phyloP scores from a whole-genome alignment of 2,797 vertebrate genomes.

The Phrynocephalus forsythii region DNA sequence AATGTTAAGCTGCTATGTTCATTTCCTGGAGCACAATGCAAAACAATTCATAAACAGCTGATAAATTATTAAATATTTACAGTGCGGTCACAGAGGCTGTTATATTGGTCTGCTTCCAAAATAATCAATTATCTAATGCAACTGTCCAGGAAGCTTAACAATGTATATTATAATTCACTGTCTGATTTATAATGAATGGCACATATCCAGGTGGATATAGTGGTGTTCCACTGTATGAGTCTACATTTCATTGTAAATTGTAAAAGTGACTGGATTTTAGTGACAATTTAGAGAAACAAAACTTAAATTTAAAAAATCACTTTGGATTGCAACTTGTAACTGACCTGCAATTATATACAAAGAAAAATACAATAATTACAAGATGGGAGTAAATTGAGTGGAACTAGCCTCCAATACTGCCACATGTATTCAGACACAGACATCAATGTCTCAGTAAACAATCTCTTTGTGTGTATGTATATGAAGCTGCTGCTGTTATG shows the following conservation, averaged over 20 bases:
- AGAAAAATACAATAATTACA: neutral
- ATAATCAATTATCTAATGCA: slow-evolving; percentile 16
- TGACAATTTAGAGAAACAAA: slow-evolving; percentile 16
- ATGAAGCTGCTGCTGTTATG: too few species aligned
- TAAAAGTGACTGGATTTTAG: slow-evolving; percentile 3
- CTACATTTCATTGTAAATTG: neutral
- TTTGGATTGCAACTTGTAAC: neutral
- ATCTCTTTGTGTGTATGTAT: neutral
- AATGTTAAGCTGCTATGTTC: slow-evolving; percentile 4
- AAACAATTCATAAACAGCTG: neutral
- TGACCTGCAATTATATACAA: neutral
- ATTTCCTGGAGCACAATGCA: neutral
- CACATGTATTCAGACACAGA: neutral
- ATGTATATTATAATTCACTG: neutral
- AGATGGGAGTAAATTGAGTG: neutral
- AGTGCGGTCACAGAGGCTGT: neutral
- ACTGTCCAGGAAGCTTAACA: slow-evolving; percentile 16
- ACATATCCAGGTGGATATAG: neutral
- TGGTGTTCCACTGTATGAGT: neutral
- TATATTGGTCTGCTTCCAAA: neutral
- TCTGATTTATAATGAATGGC: neutral
- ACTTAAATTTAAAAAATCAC: slow-evolving; percentile 4
- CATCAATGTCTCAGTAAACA: neutral
- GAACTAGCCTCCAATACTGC: neutral
- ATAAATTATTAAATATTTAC: neutral